Percentiles rank a stretch among this genome's conserved stretches.
Evolutionary conservation across 2,888 invertebrate genomes (phyloP).

Genomic region (Euproctis similis): DNA sequence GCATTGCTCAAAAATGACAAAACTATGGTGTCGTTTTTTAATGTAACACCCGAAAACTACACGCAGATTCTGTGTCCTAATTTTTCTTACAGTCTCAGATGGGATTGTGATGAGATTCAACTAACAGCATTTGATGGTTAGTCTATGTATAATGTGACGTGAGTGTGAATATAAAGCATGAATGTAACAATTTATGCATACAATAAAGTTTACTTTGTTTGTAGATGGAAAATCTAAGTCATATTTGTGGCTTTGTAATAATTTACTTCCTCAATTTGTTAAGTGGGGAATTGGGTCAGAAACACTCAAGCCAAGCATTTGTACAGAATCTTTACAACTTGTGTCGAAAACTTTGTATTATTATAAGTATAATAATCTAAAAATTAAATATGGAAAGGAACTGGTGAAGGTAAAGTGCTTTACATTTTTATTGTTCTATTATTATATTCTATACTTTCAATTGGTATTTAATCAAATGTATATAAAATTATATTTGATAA

Average conservation of each 20-base stretch:
- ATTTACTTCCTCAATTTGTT: constrained; percentile 75
- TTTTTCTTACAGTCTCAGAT: constrained; percentile 64
- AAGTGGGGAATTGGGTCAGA: constrained; percentile 76
- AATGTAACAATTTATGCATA: neutral
- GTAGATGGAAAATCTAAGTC: constrained; percentile 39
- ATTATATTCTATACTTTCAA: too few relatives aligned
- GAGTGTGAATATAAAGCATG: neutral
- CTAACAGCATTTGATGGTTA: constrained; percentile 47
- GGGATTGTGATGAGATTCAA: constrained; percentile 46
- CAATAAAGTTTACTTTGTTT: constrained; percentile 15
- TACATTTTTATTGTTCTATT: too few relatives aligned
- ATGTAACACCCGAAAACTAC: constrained; percentile 48
- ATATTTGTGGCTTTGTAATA: constrained; percentile 71
- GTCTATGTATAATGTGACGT: too few relatives aligned
- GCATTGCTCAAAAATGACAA: constrained; percentile 51
- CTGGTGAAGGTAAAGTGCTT: constrained; percentile 80
- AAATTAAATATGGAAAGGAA: constrained; percentile 84
- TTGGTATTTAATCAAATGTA: too few relatives aligned
- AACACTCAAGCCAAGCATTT: constrained; percentile 24
- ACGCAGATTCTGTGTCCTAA: constrained; percentile 57
- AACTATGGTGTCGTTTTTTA: constrained; percentile 55
- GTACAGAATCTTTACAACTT: constrained; percentile 77
- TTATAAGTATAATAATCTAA: constrained; percentile 81
- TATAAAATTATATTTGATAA: too few relatives aligned
- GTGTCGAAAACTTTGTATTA: constrained; percentile 82